Percentiles rank a stretch among this genome's conserved stretches.
Evolutionary conservation across 2,888 invertebrate genomes (phyloP).

Genomic region (Oscheius sp.): DNA sequence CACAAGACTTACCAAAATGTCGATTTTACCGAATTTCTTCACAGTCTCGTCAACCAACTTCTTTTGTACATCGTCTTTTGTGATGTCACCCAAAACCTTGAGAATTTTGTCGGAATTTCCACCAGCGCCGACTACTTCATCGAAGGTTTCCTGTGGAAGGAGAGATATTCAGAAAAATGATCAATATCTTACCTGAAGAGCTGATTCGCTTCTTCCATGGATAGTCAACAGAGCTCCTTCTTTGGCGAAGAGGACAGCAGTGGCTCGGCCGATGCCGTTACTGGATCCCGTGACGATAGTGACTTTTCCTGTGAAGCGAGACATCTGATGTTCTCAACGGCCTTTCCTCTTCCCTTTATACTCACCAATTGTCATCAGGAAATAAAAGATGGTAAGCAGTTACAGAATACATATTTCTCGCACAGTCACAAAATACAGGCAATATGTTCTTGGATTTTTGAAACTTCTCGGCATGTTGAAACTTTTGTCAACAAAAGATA

Average conservation of each 20-base stretch:
- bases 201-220: slow-evolving; percentile 15
- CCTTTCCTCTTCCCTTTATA: not conserved
- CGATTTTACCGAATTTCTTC: slow-evolving; percentile 29
- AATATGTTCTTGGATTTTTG: too few relatives aligned
- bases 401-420: too few relatives aligned
- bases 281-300: slow-evolving; percentile 28
- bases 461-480: too few relatives aligned
- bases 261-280: slow-evolving; percentile 28
- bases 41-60: slow-evolving; percentile 26
- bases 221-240: slow-evolving; percentile 30
- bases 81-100: slow-evolving; percentile 13
- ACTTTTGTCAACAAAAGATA: too few relatives aligned
- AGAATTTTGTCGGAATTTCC: slow-evolving; percentile 21
- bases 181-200: slow-evolving; percentile 13
- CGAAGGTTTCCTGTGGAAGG: slow-evolving; percentile 25
- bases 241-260: slow-evolving; percentile 30
- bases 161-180: not conserved
- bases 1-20: slow-evolving; percentile 10
- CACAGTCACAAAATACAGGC: not conserved
- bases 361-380: slow-evolving; percentile 2
- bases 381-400: too few relatives aligned
- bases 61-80: slow-evolving; percentile 19
- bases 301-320: slow-evolving; percentile 10
- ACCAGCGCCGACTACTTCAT: not conserved
- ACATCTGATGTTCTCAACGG: not conserved